phyloP scores from a whole-genome alignment of 2,888 invertebrate genomes.

The Diarsia mendica region DNA sequence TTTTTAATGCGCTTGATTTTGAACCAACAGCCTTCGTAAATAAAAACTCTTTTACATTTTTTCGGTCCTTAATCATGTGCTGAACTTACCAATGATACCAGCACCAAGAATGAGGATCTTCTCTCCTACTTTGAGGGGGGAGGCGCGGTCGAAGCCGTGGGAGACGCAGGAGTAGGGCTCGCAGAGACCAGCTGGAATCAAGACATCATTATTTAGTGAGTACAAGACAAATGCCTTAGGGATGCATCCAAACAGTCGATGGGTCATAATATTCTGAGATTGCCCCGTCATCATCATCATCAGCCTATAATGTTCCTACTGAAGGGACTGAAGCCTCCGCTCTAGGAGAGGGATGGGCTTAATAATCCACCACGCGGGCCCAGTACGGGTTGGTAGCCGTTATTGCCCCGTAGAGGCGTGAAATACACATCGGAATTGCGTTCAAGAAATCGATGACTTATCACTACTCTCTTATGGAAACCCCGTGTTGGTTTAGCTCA shows the following conservation, averaged over 20 bases:
- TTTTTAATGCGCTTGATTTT: too few relatives aligned
- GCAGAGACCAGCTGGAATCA: constrained; percentile 90
- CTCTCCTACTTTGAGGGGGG: constrained; percentile 91
- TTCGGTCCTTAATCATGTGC: too few relatives aligned
- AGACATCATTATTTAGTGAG: not conserved
- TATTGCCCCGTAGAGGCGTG: too few relatives aligned
- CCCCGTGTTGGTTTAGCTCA: not conserved
- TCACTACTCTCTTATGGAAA: not conserved
- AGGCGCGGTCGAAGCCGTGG: constrained; percentile 92
- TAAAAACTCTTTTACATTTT: too few relatives aligned
- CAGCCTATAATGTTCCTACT: too few relatives aligned
- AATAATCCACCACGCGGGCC: too few relatives aligned
- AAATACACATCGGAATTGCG: not conserved
- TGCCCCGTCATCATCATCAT: too few relatives aligned
- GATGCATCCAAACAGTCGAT: not conserved
- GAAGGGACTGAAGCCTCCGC: too few relatives aligned
- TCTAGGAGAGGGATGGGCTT: too few relatives aligned
- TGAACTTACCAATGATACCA: constrained; percentile 93
- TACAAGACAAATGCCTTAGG: not conserved
- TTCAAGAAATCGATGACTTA: not conserved
- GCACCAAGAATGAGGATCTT: constrained; percentile 92
- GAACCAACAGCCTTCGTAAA: too few relatives aligned
- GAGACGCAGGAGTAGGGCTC: constrained; percentile 93
- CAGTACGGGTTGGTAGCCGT: too few relatives aligned
- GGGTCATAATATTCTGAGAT: not conserved